These are phyloP conservation scores for Panthera uncia DNA, from an alignment of 2,113 vertebrate species.

Conservation along the genomic window DNA sequence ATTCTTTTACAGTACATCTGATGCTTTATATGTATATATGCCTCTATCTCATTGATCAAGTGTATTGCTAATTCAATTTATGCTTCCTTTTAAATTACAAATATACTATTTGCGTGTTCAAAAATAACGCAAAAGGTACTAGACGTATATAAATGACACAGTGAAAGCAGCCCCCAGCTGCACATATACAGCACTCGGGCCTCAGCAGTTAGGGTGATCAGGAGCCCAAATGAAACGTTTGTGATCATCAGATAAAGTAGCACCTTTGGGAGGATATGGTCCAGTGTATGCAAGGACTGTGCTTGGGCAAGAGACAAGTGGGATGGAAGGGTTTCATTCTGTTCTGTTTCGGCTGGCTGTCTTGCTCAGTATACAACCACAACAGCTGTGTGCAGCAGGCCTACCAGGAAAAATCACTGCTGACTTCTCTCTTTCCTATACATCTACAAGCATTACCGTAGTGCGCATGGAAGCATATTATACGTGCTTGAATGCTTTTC, in stretches of 20 bases:
- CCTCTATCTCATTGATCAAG: background rate
- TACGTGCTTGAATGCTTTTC: background rate
- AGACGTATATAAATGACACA: background rate
- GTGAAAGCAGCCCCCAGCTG: background rate
- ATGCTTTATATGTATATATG: background rate
- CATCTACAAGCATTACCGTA: background rate
- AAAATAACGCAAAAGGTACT: background rate
- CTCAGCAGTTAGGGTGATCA: background rate
- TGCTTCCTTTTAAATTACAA: constrained; percentile 27
- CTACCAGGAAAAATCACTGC: background rate
- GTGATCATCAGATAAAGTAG: background rate
- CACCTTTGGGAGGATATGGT: background rate
- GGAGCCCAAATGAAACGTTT: background rate
- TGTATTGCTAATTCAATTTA: constrained; percentile 34
- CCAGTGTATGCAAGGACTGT: background rate
- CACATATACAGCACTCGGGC: accelerated
- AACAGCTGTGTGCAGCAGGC: background rate
- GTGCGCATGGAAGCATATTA: background rate
- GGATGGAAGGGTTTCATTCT: background rate
- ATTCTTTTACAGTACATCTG: background rate
- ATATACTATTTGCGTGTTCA: background rate
- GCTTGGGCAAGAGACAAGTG: background rate
- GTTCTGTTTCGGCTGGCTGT: background rate
- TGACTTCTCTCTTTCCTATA: background rate
- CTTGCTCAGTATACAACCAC: background rate